These are phyloP conservation scores for Agonum fuliginosum DNA, from an alignment of 2,888 invertebrate species.

Conservation along the genomic window DNA sequence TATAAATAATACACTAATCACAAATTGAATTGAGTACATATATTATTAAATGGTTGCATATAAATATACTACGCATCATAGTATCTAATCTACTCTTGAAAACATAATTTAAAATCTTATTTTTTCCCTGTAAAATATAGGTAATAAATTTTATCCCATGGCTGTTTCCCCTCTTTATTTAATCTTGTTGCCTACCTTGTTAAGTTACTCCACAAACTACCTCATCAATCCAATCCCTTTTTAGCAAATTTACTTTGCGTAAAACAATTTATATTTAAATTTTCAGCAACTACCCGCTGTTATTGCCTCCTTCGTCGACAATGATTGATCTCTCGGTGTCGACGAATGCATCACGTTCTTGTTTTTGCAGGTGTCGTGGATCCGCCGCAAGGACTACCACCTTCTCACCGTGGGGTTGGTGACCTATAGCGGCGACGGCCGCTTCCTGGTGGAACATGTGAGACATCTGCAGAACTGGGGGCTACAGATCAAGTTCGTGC, in stretches of 20 bases:
- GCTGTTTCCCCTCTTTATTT: too few relatives aligned
- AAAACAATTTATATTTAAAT: constrained; percentile 13
- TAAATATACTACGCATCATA: too few relatives aligned
- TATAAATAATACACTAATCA: too few relatives aligned
- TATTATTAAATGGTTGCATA: too few relatives aligned
- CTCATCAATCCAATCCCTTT: background rate
- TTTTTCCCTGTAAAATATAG: too few relatives aligned
- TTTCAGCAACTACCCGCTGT: background rate
- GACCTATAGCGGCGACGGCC: constrained; percentile 81
- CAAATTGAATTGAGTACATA: too few relatives aligned
- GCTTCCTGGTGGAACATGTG: constrained; percentile 80
- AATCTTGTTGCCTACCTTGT: background rate
- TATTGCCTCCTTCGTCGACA: background rate
- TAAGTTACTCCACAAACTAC: background rate
- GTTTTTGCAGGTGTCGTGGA: constrained; percentile 80
- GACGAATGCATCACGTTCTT: background rate
- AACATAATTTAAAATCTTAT: too few relatives aligned
- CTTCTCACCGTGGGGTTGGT: constrained; percentile 81
- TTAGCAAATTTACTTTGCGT: background rate
- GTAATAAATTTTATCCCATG: too few relatives aligned
- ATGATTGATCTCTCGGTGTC: background rate
- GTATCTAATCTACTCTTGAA: too few relatives aligned
- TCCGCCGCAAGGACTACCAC: constrained; percentile 81
- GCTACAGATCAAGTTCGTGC: constrained; percentile 82
- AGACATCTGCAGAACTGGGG: constrained; percentile 80